Conservation (phyloP, 2,888 invertebrate species). For the Leucoma salicis region DNA sequence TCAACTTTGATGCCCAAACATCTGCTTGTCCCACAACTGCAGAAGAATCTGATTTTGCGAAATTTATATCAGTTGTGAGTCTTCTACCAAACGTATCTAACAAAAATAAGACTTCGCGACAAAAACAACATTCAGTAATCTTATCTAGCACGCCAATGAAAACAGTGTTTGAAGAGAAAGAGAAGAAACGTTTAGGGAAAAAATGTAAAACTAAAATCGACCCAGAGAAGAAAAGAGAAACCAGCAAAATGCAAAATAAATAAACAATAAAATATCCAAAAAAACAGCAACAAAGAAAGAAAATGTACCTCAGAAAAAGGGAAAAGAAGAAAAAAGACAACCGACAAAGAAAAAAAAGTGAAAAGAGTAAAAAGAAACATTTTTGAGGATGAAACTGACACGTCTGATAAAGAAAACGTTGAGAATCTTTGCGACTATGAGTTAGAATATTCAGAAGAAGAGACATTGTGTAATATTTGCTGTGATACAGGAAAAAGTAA, state of each 20-base stretch:
- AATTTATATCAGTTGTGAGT: too few relatives aligned
- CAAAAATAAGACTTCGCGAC: too few relatives aligned
- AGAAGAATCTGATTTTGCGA: slow-evolving; percentile 12
- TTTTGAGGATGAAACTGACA: slow-evolving; percentile 17
- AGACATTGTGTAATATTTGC: slow-evolving; percentile 26
- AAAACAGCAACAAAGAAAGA: slow-evolving; percentile 12
- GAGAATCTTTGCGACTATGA: slow-evolving; percentile 26
- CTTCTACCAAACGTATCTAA: too few relatives aligned
- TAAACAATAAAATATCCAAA: too few relatives aligned
- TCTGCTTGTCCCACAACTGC: slow-evolving; percentile 1
- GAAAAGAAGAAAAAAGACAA: slow-evolving; percentile 4
- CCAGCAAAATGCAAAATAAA: too few relatives aligned
- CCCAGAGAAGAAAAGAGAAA: slow-evolving; percentile 15
- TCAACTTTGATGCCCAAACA: too few relatives aligned
- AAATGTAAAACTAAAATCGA: slow-evolving; percentile 8
- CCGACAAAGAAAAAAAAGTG: slow-evolving; percentile 7
- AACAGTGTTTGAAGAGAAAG: too few relatives aligned
- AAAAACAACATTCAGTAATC: too few relatives aligned
- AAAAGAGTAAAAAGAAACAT: slow-evolving; percentile 19
- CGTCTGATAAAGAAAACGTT: slow-evolving; percentile 8
- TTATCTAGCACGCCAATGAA: too few relatives aligned
- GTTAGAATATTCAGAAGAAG: slow-evolving; percentile 28
- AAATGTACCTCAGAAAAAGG: slow-evolving; percentile 11
- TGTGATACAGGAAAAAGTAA: slow-evolving; percentile 24
- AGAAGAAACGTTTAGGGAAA: slow-evolving; percentile 16